Evolutionary conservation across 2,113 vertebrate species (phyloP).

Genomic region (Oryzias curvinotus): DNA sequence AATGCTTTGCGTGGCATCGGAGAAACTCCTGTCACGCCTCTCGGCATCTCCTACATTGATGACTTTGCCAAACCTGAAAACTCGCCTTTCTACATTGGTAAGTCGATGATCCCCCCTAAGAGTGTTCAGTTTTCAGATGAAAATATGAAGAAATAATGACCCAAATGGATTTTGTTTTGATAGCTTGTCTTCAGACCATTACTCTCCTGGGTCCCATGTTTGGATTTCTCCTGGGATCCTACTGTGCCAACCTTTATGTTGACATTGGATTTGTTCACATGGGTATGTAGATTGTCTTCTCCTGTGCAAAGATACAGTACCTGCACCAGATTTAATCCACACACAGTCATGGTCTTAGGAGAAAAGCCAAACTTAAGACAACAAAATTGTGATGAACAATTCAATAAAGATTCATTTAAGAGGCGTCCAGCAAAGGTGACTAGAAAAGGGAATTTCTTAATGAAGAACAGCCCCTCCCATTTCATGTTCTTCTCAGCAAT

Average conservation of each 20-base stretch:
- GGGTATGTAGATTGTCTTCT: conserved; percentile 52
- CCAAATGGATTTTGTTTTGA: conserved; percentile 10
- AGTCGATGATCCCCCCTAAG: conserved; percentile 3
- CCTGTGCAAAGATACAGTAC: neutral
- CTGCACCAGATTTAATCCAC: too few species aligned
- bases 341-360: too few species aligned
- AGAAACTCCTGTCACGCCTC: conserved; percentile 85
- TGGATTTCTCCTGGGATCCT: conserved; percentile 83
- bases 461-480: too few species aligned
- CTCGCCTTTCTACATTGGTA: conserved; percentile 88
- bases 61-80: conserved; percentile 88
- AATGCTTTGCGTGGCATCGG: conserved; percentile 90
- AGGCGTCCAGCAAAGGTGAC: too few species aligned
- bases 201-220: conserved; percentile 84
- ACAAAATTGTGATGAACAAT: too few species aligned
- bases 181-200: conserved; percentile 85
- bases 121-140: neutral
- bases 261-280: conserved; percentile 88
- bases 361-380: too few species aligned
- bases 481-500: too few species aligned
- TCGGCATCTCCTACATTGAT: conserved; percentile 92
- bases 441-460: too few species aligned
- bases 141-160: neutral
- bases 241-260: conserved; percentile 86
- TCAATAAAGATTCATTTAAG: too few species aligned